These are phyloP conservation scores for Drosophila pseudotalamancana DNA, from an alignment of 2,888 invertebrate genomes.

Conservation along the genomic window DNA sequence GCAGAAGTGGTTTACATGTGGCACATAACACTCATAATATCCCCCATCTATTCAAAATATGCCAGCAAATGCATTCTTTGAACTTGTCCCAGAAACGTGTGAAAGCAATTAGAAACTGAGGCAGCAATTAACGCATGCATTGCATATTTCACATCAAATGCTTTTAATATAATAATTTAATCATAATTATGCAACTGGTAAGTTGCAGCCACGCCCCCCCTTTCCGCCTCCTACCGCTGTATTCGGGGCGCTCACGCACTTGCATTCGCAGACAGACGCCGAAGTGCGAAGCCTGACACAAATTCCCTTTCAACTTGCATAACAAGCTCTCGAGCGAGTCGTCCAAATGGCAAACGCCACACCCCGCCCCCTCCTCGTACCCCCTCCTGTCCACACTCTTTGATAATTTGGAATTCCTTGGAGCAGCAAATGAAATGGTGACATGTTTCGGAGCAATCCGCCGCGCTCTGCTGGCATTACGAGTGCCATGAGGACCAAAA, in stretches of 20 bases:
- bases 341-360: slow-evolving; percentile 34
- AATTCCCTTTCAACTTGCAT: slow-evolving; percentile 72
- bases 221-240: not conserved
- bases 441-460: slow-evolving; percentile 53
- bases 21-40: too few relatives aligned
- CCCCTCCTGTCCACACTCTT: not conserved
- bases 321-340: slow-evolving; percentile 53
- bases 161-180: slow-evolving; percentile 67
- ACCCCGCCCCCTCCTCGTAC: too few relatives aligned
- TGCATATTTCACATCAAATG: slow-evolving; percentile 43
- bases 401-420: slow-evolving; percentile 61
- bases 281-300: slow-evolving; percentile 59
- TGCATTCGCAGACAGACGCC: slow-evolving; percentile 66
- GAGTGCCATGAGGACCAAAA: slow-evolving; percentile 27
- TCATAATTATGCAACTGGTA: slow-evolving; percentile 49
- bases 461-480: slow-evolving; percentile 31
- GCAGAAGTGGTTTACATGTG: not conserved
- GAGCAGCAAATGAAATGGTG: slow-evolving; percentile 68
- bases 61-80: slow-evolving; percentile 47
- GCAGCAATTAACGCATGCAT: slow-evolving; percentile 62
- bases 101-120: slow-evolving; percentile 40
- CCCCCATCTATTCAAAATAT: slow-evolving; percentile 9
- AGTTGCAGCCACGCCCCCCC: not conserved
- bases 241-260: slow-evolving; percentile 61
- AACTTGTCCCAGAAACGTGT: slow-evolving; percentile 69